phyloP scores from a whole-genome alignment of 2,113 vertebrate genomes.

The Pao palembangensis region DNA sequence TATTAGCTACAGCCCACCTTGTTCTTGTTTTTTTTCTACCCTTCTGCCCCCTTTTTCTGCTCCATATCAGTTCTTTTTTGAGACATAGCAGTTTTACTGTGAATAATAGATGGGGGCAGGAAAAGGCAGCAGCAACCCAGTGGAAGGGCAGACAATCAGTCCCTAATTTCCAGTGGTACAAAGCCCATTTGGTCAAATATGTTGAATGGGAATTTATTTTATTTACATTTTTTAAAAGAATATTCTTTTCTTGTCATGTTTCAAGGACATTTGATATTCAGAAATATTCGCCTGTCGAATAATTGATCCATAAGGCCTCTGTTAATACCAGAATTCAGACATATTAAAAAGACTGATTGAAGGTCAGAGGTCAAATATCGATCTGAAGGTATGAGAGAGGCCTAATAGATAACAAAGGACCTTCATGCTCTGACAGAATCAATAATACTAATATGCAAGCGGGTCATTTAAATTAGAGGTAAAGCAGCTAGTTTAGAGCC shows the following conservation, averaged over 20 bases:
- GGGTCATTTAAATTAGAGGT: conserved; percentile 5
- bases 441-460: conserved; percentile 12
- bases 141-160: conserved; percentile 6
- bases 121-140: conserved; percentile 29
- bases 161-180: background rate
- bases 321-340: conserved; percentile 9
- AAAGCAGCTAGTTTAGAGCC: background rate
- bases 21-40: conserved; percentile 21
- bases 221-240: too few species aligned
- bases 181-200: too few species aligned
- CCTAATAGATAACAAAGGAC: conserved; percentile 16
- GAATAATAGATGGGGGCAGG: conserved; percentile 52
- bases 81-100: conserved; percentile 48
- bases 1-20: conserved; percentile 13
- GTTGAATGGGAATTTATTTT: too few species aligned
- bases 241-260: too few species aligned
- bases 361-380: conserved; percentile 38
- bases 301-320: conserved; percentile 4
- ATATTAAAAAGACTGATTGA: conserved; percentile 27
- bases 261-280: background rate
- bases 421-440: conserved; percentile 21
- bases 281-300: background rate
- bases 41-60: conserved; percentile 30
- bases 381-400: conserved; percentile 13
- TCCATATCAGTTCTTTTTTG: conserved; percentile 52